Base-by-base conservation (phyloP, 2,113 vertebrate genomes). In the Acrocephalus kingi region DNA sequence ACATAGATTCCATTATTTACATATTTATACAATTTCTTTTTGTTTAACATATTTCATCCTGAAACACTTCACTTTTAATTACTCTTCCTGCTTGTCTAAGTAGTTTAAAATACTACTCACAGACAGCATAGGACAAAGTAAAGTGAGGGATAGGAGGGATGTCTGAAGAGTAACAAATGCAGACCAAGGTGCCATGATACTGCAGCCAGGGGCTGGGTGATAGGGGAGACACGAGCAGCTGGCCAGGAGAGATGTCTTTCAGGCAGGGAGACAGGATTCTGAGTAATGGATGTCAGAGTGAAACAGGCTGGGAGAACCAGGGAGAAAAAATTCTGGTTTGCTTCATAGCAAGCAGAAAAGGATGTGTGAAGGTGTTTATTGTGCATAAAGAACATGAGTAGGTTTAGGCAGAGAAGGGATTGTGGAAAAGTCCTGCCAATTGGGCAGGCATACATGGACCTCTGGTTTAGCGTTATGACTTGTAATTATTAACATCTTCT, bases 1-100 rank as follows among this genome's bases (percentile, higher is more conserved):
- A 62, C 25, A n/a, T 63, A 76, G 52, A 87, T 90, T 67, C 24
- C 58, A 84, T 96, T 89, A 75, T 95, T 96, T 97, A 90, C 91
- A 76, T 90, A 94, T 89, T 84, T 92, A 72, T 90, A 77, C 66
- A 14, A 35, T 83, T 91, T 75, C 17, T 77, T 94, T 94, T 82
- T 74, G 74, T 58, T 87, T 87, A 54, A 62, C 51, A 15, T 35
- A 54, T 95, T 96, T 95, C 69, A 78, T 69, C 61, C 8, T 10
- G 54, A 86, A 93, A 71, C 61, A 52, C 59, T 78, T 73, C 66
- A 76, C 83, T 51, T 89, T 63, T 89, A 77, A 94, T 95, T 83
- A 56, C 33, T 45, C 74, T 82, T 89, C 46, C 66, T 78, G 69
- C 80, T 90, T 73, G 80, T 93, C 96, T 96, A 79, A 84, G 77